phyloP scores from a whole-genome alignment of 2,113 vertebrate genomes.

The Progne subis region DNA sequence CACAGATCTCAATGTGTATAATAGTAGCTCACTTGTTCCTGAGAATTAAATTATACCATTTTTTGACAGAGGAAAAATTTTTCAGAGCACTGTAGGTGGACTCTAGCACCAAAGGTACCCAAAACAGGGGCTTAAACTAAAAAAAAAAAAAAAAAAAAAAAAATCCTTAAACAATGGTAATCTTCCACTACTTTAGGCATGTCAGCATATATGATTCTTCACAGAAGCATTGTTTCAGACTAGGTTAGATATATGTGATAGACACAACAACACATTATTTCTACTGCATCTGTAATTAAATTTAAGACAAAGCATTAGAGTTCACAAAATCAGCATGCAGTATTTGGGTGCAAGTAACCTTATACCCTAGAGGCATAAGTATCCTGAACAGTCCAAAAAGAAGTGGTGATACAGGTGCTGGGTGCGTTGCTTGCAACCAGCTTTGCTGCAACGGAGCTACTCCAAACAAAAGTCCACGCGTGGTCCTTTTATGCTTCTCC shows the following conservation, averaged over 20 bases:
- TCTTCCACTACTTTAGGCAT: neutral
- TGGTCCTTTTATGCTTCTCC: neutral
- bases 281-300: neutral
- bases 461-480: neutral
- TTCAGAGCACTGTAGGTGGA: neutral
- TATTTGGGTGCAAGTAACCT: neutral
- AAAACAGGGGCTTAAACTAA: neutral
- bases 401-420: rapidly evolving
- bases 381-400: neutral
- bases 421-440: neutral
- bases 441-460: neutral
- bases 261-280: neutral
- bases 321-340: neutral
- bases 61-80: neutral
- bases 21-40: neutral
- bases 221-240: neutral
- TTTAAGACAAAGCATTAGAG: neutral
- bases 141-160: neutral
- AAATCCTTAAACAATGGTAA: neutral
- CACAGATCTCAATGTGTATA: neutral
- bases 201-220: neutral
- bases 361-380: neutral
- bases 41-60: neutral
- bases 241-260: neutral
- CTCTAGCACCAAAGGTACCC: neutral